Evolutionary conservation across 2,888 invertebrate genomes (phyloP).

Genomic region (Thymelicus acteon): DNA sequence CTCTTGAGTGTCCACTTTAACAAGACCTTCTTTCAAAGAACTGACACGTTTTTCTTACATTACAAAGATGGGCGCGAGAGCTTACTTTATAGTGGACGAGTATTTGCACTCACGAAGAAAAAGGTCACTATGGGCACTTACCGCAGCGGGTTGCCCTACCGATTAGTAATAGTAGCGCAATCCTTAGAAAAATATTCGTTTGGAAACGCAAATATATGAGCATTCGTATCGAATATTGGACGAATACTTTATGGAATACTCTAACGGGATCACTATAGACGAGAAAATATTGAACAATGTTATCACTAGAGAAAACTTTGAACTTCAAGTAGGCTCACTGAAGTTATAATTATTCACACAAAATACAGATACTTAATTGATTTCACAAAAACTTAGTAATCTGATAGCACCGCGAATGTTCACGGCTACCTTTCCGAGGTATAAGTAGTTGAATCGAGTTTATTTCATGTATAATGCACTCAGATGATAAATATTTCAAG

Average conservation of each 20-base stretch:
- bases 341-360: no score
- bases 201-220: slow-evolving; percentile 57
- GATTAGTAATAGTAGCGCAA: slow-evolving; percentile 63
- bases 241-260: slow-evolving; percentile 48
- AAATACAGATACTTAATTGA: no score
- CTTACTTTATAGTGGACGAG: slow-evolving; percentile 49
- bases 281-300: not conserved
- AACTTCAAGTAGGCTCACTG: no score
- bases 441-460: no score
- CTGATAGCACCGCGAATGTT: no score
- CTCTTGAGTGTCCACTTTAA: slow-evolving; percentile 52
- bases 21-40: slow-evolving; percentile 48
- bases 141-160: slow-evolving; percentile 61
- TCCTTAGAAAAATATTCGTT: slow-evolving; percentile 64
- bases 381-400: no score
- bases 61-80: slow-evolving; percentile 39
- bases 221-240: slow-evolving; percentile 57
- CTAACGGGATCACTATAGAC: not conserved
- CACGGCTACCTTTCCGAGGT: no score
- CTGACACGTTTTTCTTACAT: slow-evolving; percentile 38
- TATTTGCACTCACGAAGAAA: slow-evolving; percentile 59
- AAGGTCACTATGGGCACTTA: slow-evolving; percentile 70
- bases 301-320: not conserved
- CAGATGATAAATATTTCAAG: no score
- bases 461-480: no score